These are phyloP conservation scores for Herminia tarsipennalis DNA, from an alignment of 2,888 invertebrate species.

Conservation along the genomic window DNA sequence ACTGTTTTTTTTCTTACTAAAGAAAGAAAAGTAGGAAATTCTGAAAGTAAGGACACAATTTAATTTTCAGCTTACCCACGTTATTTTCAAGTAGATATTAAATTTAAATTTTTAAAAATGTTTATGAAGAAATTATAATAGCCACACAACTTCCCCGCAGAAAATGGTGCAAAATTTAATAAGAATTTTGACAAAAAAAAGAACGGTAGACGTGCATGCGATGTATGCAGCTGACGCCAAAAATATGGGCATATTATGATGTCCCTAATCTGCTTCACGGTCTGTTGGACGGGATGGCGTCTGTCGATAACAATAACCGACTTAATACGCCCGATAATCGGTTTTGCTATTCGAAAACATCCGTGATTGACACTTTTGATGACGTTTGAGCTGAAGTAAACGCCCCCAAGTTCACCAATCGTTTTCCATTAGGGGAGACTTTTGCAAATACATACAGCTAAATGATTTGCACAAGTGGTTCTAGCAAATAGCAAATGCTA, in stretches of 20 bases:
- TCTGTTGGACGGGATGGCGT: slow-evolving; percentile 68
- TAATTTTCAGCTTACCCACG: no score
- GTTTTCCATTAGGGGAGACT: slow-evolving; percentile 56
- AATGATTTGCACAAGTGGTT: slow-evolving; percentile 41
- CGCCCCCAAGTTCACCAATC: slow-evolving; percentile 60
- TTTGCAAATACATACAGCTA: slow-evolving; percentile 41
- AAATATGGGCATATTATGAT: slow-evolving; percentile 82
- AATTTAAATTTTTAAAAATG: no score
- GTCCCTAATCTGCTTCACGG: slow-evolving; percentile 84
- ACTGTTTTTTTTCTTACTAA: no score
- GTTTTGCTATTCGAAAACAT: slow-evolving; percentile 83
- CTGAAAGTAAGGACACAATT: no score
- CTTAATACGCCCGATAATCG: slow-evolving; percentile 84
- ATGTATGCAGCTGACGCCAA: slow-evolving; percentile 82
- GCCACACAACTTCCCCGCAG: slow-evolving; percentile 27
- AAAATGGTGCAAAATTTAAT: slow-evolving; percentile 45
- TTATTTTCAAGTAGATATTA: no score
- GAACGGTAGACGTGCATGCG: slow-evolving; percentile 60
- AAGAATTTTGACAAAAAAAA: slow-evolving; percentile 60
- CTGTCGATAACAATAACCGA: slow-evolving; percentile 84
- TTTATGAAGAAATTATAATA: neutral
- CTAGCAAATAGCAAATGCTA: slow-evolving; percentile 28
- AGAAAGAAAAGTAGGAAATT: no score
- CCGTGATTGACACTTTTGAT: slow-evolving; percentile 83
- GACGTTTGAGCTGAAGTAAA: slow-evolving; percentile 70